A percentile compares a stretch with the other conserved stretches of the same genome.
These are phyloP conservation scores for Perithous albicinctus DNA, from an alignment of 2,888 invertebrate genomes.

Conservation along the genomic window DNA sequence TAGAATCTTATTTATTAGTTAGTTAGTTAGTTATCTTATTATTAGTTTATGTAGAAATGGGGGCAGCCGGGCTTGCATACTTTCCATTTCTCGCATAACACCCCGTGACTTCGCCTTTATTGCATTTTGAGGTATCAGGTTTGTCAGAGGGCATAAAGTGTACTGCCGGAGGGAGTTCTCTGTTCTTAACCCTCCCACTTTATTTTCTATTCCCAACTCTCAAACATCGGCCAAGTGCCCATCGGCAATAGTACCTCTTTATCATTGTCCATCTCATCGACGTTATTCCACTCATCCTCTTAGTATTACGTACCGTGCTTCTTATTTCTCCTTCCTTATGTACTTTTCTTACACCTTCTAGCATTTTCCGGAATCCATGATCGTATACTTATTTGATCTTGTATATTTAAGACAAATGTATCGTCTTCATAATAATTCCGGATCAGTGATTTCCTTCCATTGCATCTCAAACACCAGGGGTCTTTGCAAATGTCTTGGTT, in stretches of 20 bases:
- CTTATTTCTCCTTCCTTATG: background rate
- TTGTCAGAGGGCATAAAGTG: constrained; percentile 37
- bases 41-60: no score
- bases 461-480: background rate
- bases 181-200: background rate
- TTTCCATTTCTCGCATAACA: background rate
- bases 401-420: constrained; percentile 50
- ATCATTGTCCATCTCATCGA: constrained; percentile 33
- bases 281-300: constrained; percentile 30
- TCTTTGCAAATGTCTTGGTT: constrained; percentile 3
- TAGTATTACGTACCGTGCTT: background rate
- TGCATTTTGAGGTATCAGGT: constrained; percentile 69
- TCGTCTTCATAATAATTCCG: constrained; percentile 68
- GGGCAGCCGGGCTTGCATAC: background rate
- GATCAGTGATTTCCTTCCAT: no score
- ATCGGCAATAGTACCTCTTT: constrained; percentile 18
- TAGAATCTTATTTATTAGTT: no score
- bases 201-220: background rate
- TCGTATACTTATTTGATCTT: background rate
- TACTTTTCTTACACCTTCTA: background rate
- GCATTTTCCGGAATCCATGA: no score
- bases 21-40: no score
- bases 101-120: constrained; percentile 65
- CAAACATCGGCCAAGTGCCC: background rate
- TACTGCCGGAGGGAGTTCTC: constrained; percentile 61